Conservation (phyloP, 2,797 vertebrate genomes). For the Pristis pectinata region DNA sequence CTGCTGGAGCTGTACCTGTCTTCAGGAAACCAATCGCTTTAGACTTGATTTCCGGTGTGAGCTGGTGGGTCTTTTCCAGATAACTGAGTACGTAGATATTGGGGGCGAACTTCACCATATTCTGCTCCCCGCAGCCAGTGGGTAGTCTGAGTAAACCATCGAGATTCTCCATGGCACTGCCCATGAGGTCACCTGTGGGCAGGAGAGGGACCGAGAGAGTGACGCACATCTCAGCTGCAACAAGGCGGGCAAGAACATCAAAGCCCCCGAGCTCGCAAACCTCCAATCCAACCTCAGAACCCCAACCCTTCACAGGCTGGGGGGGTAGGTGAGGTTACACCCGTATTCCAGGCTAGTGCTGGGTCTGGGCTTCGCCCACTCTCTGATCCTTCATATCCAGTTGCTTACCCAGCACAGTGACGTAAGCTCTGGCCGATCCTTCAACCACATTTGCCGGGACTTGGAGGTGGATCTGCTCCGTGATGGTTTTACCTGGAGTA, state of each 20-base stretch:
- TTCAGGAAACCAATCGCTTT: conserved; percentile 1
- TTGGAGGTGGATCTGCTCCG: background rate
- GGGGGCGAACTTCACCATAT: conserved; percentile 32
- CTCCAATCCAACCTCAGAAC: too few species aligned
- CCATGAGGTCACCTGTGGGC: background rate
- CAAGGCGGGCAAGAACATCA: too few species aligned
- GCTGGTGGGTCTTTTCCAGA: background rate
- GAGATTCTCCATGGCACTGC: background rate
- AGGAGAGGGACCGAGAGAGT: background rate
- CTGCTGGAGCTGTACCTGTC: background rate
- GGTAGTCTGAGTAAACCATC: background rate
- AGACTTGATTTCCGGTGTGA: background rate
- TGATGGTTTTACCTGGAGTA: background rate
- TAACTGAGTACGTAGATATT: background rate
- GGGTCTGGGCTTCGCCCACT: too few species aligned
- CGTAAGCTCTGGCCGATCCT: background rate
- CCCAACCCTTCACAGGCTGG: too few species aligned
- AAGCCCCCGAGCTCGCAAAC: too few species aligned
- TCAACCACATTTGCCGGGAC: background rate
- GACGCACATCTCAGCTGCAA: too few species aligned
- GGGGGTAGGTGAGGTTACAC: too few species aligned
- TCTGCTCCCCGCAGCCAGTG: conserved; percentile 1
- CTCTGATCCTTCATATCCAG: too few species aligned
- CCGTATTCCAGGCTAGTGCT: too few species aligned
- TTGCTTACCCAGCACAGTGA: conserved; percentile 19